Percentiles rank a stretch among this genome's conserved stretches.
phyloP scores from a whole-genome alignment of 2,113 vertebrate species.

The Tauraco erythrolophus region DNA sequence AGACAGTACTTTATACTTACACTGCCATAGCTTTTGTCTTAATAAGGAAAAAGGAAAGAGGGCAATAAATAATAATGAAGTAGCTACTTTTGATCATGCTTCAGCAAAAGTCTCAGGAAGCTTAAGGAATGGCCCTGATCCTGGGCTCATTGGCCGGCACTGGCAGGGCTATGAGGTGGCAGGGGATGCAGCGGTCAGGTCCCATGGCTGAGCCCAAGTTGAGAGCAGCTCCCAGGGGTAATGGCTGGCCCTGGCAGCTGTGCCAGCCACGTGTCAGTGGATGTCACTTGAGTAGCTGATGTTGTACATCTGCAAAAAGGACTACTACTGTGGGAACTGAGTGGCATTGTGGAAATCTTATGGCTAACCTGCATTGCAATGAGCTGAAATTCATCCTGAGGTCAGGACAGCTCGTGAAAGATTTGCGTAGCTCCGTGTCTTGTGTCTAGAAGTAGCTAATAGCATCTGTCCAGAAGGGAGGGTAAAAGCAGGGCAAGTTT shows the following conservation, averaged over 20 bases:
- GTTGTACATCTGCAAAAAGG: neutral
- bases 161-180: neutral
- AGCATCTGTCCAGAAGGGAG: neutral
- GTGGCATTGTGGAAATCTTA: neutral
- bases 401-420: neutral
- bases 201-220: neutral
- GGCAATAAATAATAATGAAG: neutral
- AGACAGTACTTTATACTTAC: neutral
- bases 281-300: neutral
- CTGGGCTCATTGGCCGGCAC: neutral
- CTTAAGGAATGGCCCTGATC: neutral
- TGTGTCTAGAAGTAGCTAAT: neutral
- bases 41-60: neutral
- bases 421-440: neutral
- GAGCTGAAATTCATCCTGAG: neutral
- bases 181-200: neutral
- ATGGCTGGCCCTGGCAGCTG: fast-evolving
- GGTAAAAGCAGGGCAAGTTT: neutral
- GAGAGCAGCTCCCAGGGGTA: neutral
- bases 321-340: neutral
- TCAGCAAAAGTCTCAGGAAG: neutral
- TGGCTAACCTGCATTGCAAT: neutral
- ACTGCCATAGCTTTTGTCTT: neutral
- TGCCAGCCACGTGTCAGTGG: neutral
- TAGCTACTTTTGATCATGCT: neutral